Conservation (phyloP, 2,888 invertebrate genomes). For the Ornithoptera priamus region DNA sequence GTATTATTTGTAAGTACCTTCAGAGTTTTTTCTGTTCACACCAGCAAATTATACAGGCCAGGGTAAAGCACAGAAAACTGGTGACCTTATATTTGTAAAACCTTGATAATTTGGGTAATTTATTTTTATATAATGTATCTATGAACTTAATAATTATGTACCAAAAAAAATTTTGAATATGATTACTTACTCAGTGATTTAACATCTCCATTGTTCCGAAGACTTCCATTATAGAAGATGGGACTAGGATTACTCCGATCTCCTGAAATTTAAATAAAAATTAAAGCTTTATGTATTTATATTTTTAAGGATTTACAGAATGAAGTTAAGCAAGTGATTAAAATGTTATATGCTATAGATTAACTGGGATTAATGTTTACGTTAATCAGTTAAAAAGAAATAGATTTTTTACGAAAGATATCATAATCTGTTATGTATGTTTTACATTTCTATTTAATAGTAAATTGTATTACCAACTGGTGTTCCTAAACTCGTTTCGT, state of each 20-base stretch:
- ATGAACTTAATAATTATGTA: no score
- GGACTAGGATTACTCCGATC: slow-evolving; percentile 47
- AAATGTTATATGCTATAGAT: not conserved
- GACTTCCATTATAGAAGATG: slow-evolving; percentile 51
- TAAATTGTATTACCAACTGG: slow-evolving; percentile 46
- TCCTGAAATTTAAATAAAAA: slow-evolving; percentile 41
- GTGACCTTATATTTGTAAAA: no score
- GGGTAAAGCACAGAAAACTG: no score
- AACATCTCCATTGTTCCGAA: slow-evolving; percentile 58
- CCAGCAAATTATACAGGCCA: no score
- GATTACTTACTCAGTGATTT: slow-evolving; percentile 66
- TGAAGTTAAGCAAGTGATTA: not conserved
- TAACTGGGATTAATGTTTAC: not conserved
- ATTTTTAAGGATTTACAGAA: not conserved
- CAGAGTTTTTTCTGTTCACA: no score
- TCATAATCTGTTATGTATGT: not conserved
- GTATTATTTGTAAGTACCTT: no score
- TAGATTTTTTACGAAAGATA: not conserved
- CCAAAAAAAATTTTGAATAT: not conserved
- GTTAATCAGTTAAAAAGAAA: not conserved
- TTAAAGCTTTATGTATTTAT: not conserved
- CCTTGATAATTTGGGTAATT: no score
- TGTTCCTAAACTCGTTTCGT: slow-evolving; percentile 55
- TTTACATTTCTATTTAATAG: not conserved
- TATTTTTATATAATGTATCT: no score